Base-by-base conservation (phyloP, 2,113 vertebrate genomes). In the Anoura caudifer region DNA sequence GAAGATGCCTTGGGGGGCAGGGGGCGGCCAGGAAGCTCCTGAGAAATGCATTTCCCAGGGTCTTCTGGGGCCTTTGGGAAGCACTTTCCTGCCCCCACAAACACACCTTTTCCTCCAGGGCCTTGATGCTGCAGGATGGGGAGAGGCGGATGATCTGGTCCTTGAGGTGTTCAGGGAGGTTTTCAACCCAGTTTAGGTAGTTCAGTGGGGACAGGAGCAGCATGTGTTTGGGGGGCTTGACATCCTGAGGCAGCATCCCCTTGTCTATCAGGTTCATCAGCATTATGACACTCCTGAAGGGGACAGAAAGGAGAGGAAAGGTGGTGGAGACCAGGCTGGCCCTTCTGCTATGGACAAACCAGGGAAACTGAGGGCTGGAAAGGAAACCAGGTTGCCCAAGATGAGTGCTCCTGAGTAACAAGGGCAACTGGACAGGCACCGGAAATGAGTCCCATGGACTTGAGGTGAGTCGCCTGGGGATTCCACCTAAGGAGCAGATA, bases 181-280 rank as follows among this genome's bases (percentile, higher is more conserved):
- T 15, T 38, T 0, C 14, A 70, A 97, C 22, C 96, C 97, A 97
- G n/a, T 41, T 4, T 4, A 95, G 41, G 56, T 76, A 97, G 28
- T 90, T 38, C 76, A 2, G 2, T 0, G 50, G 13, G 10, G 28
- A 2, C 72, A 22, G 54, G 3, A 33, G 36, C 22, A 85, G 3
- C 36, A 91, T 67, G 73, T 28, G 19, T 4, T 45, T 0, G 0
- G 97, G 95, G 8, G 95, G 94, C 28, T 1, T 31, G 70, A 41
- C 77, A 0, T 72, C 10, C 20, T 63, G 72, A 5, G 97, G 72
- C 31, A 96, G 92, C 33, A 85, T 0, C 17, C 94, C 92, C 0
- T 1, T 10, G 3, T 61, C 2, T 33, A 95, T 75, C 36, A 94
- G 65, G 8, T 15, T 9, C 12, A 13, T 4, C 81, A 96, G 54